Evolutionary conservation across 2,888 invertebrate genomes (phyloP), one percentile per base, ranked within the genome.

Genomic region (Mylabris sibirica): DNA sequence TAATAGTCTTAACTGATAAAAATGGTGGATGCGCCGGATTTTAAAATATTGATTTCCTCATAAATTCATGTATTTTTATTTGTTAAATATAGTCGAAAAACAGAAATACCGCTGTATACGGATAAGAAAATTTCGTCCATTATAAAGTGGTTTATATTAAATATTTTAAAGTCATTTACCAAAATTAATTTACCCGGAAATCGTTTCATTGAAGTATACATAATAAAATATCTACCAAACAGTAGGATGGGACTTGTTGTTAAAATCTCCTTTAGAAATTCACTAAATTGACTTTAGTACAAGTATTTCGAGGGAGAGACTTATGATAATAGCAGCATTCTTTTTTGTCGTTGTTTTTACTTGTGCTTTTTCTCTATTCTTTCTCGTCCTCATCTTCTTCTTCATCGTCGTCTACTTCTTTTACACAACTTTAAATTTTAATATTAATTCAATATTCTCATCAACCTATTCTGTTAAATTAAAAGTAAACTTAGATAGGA

Each of bases 401-500:
- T 5, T 30, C 30, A 30, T 30, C 30, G 30, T 4, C 3, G 30
- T 30, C 30, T 30, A 6, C 30, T 30, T 30, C 6, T 20, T 49
- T 8, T 22, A 11, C 20, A 49, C 20, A 49, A 20, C 22, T 24
- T 24, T 22, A 22, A 53, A 24, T 53, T 24, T 62, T 60, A 67
- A 67, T 67, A 70, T 63, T 67, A 70, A 70, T 70, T 67, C 49
- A 14, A 59, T 60, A 67, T 67, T 70, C 65, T 26, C 34, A 62
- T 30, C 62, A 64, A 67, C 66, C 69, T 53, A 41, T 64, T 65
- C 67, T 65, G 63, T 41, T 67, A 70, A 70, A 70, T 70, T 70
- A 70, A 70, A 70, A 70, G 70, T 70, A 70, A 70, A 70, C 70
- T 70, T 70, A 65, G 65, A 70, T 65, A 53, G 65, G 70, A 70